Base-by-base conservation (phyloP, 2,113 vertebrate genomes). In the Ammodramus savannarum region DNA sequence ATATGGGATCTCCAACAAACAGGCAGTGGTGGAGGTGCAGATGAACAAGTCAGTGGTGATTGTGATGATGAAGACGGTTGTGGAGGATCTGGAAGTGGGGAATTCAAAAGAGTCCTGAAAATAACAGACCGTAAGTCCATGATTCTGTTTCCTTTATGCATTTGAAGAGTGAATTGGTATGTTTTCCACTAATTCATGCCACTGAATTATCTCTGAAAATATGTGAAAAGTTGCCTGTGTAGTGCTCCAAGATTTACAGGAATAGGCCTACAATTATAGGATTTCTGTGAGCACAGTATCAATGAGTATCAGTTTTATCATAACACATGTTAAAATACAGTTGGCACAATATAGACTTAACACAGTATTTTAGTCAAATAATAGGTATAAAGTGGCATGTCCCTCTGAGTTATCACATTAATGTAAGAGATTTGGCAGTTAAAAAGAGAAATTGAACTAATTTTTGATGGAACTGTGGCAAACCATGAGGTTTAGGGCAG, bases 1-100 rank as follows among this genome's bases (percentile, higher is more conserved):
- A 98, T 97, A 10, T 96, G 98, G 98, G 98, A 98, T 85, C 93
- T 94, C 74, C 98, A 87, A 19, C 98, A 98, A 94, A 92, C 96
- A 48, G 98, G 98, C 96, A 99, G 99, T 25, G 97, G 97, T 12
- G 98, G 96, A 6, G 98, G 98, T 38, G 7, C 59, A 48, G 97
- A 95, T 39, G 98, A 97, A 5, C 97, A 94, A 26, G 96, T 97
- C 94, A 99, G 98, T 19, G 99, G 99, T 16, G 98, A 99, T 44
- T 99, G 99, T 71, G 99, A 99, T 32, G 99, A 99, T 19, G 99
- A 99, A 85, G 98, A 99, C 3, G 98, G 98, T 3, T 99, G 99
- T 1, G 91, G 91, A 32, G 98, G 97, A 34, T 99, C 99, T 14
- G 99, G 98, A 59, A 98, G 97, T 4, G 98, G 97, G 36, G 98